A percentile compares a stretch with the other conserved stretches of the same genome.
These are phyloP conservation scores for Cryptomyrus ogoouensis DNA, from an alignment of 2,113 vertebrate genomes.

Conservation along the genomic window DNA sequence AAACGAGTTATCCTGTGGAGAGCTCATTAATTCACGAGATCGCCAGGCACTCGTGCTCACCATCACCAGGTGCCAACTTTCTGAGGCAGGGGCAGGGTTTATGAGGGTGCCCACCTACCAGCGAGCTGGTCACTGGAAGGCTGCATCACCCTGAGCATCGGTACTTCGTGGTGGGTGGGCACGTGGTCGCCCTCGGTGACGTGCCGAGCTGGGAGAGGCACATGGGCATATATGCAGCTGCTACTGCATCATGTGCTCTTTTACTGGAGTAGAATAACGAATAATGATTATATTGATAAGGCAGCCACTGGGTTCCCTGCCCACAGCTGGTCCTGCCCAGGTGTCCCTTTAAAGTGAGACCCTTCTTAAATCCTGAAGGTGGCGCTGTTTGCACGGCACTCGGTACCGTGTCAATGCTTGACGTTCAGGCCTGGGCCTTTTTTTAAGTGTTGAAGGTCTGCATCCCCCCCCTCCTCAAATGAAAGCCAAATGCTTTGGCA, in stretches of 20 bases:
- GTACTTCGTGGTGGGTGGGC: constrained; percentile 25
- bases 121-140: neutral
- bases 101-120: neutral
- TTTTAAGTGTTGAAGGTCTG: constrained; percentile 1
- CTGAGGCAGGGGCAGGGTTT: neutral
- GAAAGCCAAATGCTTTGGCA: constrained; percentile 37
- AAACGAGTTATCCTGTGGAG: constrained; percentile 10
- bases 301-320: constrained; percentile 2
- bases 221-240: constrained; percentile 25
- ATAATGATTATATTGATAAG: constrained; percentile 21
- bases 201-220: constrained; percentile 32
- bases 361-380: neutral
- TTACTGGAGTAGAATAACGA: neutral
- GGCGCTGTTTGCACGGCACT: neutral
- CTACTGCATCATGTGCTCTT: constrained; percentile 3
- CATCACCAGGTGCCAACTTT: constrained; percentile 4
- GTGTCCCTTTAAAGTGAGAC: constrained; percentile 14
- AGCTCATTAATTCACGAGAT: constrained; percentile 19
- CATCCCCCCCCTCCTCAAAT: neutral
- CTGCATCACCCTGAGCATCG: neutral
- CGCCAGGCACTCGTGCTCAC: neutral
- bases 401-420: constrained; percentile 17
- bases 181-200: neutral
- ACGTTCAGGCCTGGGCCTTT: neutral
- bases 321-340: constrained; percentile 16